Percentiles rank a stretch among this genome's conserved stretches.
Evolutionary conservation across 2,888 invertebrate species (phyloP).

Genomic region (Protophormia terraenovae): DNA sequence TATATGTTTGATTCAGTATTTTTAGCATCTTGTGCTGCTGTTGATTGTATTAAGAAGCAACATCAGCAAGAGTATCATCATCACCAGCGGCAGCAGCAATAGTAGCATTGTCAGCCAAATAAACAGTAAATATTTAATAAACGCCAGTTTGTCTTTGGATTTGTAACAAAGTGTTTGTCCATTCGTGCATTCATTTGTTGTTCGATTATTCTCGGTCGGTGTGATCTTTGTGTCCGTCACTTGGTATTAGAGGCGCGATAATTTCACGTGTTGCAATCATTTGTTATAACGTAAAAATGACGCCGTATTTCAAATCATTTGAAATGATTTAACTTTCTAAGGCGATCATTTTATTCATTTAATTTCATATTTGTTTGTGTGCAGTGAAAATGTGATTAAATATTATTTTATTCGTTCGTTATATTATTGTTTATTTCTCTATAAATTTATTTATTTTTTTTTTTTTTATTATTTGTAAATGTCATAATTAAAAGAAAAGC

Average conservation of each 20-base stretch:
- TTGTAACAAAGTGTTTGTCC: slow-evolving; percentile 46
- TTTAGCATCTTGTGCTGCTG: slow-evolving; percentile 39
- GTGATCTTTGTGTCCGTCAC: background rate
- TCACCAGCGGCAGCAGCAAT: background rate
- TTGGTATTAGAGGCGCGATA: background rate
- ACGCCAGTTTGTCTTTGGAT: slow-evolving; percentile 49
- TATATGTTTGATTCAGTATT: slow-evolving; percentile 21
- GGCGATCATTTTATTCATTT: background rate
- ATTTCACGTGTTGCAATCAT: slow-evolving; percentile 42
- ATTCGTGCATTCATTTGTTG: too few species aligned
- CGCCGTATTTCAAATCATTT: background rate
- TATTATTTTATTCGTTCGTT: background rate
- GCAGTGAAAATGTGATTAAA: slow-evolving; percentile 54
- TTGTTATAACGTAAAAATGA: slow-evolving; percentile 16
- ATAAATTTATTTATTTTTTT: background rate
- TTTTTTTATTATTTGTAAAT: slow-evolving; percentile 15
- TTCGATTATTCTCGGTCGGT: slow-evolving; percentile 17
- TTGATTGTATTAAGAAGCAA: slow-evolving; percentile 10
- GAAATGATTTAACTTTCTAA: slow-evolving; percentile 13
- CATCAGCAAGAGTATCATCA: background rate
- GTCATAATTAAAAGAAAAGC: slow-evolving; percentile 44
- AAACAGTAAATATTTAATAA: slow-evolving; percentile 18
- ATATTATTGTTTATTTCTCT: background rate
- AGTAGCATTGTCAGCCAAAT: slow-evolving; percentile 5
- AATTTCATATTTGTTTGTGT: slow-evolving; percentile 19